Base-by-base conservation (phyloP, 2,888 invertebrate species). In the Ernsta delagoae region DNA sequence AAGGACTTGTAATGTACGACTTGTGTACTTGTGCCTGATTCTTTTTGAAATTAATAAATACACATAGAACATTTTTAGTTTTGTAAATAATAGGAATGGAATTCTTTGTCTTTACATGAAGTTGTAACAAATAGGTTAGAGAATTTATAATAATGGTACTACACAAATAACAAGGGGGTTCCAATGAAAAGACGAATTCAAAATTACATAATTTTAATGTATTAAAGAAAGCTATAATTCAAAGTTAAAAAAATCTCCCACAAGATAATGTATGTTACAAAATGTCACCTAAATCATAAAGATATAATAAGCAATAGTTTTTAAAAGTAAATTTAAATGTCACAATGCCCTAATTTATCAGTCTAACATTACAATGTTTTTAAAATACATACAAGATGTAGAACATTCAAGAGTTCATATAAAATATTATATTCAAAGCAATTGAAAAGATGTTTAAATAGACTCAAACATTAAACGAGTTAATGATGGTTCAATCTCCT, bases 401-500 rank as follows among this genome's bases (percentile, higher is more conserved):
- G 50, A 53, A 53, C 50, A 53, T 16, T 7, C 7, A 50, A 24
- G 16, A 53, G 45, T 48, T 53, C 16, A 53, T 9, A 24, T 16
- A 24, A 53, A 24, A 53, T 16, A 53, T 53, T 16, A 12, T 50
- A 50, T 50, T 50, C 48, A 50, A 50, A 45, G n/a, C 5, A 45
- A n/a, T 24, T 24, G 24, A 24, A 24, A 24, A 1, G 24, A 24
- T 1, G 24, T 24, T 24, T 24, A 24, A 24, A 24, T 3, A 24
- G 24, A 24, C 24, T 24, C 24, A 24, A 24, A 24, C 24, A 24
- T 24, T 24, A 24, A 24, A 24, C 3, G 1, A 24, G 24, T 24
- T 24, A 83, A 68, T 85, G 77, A 74, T 87, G 80, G 71, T 81
- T 87, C 63, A 89, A 76, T 76, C 88, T 83, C 66, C 90, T 84